These are phyloP conservation scores for Microtus pennsylvanicus DNA, from an alignment of 2,113 vertebrate genomes.

Conservation along the genomic window DNA sequence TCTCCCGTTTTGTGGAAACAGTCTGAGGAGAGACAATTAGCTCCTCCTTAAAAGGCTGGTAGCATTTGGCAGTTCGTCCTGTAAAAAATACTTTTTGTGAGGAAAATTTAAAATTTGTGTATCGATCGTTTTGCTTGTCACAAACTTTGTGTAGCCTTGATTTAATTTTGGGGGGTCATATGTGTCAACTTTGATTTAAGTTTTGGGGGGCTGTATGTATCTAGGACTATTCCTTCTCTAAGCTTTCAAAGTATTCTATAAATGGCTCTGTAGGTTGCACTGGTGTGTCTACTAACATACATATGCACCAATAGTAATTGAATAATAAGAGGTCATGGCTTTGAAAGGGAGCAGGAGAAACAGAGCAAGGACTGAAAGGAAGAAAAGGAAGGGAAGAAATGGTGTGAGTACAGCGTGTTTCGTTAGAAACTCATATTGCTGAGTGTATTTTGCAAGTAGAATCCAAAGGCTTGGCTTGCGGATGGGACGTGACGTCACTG, in stretches of 20 bases:
- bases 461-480: background rate
- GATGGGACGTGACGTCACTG: background rate
- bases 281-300: background rate
- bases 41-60: background rate
- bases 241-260: background rate
- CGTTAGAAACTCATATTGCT: background rate
- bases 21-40: background rate
- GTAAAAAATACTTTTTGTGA: background rate
- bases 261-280: background rate
- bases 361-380: background rate
- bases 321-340: background rate
- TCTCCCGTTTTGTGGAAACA: background rate
- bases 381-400: background rate
- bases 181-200: background rate
- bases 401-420: background rate
- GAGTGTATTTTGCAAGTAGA: background rate
- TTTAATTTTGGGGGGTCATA: constrained; percentile 53
- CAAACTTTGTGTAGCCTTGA: background rate
- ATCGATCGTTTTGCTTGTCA: background rate
- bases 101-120: background rate
- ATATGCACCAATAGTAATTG: background rate
- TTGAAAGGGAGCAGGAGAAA: background rate
- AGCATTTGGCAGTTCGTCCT: background rate
- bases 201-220: background rate
- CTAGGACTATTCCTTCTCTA: background rate